These are phyloP conservation scores for Enteromius trimaculatus DNA, from an alignment of 2,797 vertebrate species.

Conservation along the genomic window DNA sequence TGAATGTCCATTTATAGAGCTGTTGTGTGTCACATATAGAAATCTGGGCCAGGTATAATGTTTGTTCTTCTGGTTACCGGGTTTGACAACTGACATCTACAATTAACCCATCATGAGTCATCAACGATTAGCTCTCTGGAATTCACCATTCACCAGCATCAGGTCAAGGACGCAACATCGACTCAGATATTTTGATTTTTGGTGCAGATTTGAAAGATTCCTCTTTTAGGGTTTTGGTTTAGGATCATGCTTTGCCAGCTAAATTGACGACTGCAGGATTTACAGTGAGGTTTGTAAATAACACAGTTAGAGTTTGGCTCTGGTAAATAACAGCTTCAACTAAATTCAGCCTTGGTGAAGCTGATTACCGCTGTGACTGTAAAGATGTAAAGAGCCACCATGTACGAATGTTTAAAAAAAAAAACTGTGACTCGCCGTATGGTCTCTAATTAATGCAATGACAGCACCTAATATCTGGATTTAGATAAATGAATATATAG, in stretches of 20 bases:
- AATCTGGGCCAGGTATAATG: neutral
- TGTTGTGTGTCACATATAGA: neutral
- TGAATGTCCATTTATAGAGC: neutral
- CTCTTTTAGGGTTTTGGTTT: slow-evolving; percentile 1
- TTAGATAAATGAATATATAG: neutral
- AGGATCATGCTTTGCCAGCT: slow-evolving; percentile 26
- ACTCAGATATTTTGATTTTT: neutral
- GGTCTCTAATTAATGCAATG: neutral
- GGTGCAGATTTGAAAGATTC: slow-evolving; percentile 30
- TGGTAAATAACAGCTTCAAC: slow-evolving; percentile 48
- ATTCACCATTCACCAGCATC: neutral
- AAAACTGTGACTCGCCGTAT: neutral
- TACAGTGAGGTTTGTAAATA: slow-evolving; percentile 43
- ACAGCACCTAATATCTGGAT: neutral
- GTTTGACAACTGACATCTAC: neutral
- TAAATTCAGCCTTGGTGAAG: slow-evolving; percentile 21
- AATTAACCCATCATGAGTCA: neutral
- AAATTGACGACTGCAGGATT: slow-evolving; percentile 40
- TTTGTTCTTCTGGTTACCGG: neutral
- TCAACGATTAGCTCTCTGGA: neutral
- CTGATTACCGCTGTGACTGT: slow-evolving; percentile 24
- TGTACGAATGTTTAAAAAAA: neutral
- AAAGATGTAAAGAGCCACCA: neutral
- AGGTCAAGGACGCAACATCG: neutral
- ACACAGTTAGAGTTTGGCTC: slow-evolving; percentile 28